These are phyloP conservation scores for Limnothrissa miodon DNA, from an alignment of 2,113 vertebrate species.

Conservation along the genomic window DNA sequence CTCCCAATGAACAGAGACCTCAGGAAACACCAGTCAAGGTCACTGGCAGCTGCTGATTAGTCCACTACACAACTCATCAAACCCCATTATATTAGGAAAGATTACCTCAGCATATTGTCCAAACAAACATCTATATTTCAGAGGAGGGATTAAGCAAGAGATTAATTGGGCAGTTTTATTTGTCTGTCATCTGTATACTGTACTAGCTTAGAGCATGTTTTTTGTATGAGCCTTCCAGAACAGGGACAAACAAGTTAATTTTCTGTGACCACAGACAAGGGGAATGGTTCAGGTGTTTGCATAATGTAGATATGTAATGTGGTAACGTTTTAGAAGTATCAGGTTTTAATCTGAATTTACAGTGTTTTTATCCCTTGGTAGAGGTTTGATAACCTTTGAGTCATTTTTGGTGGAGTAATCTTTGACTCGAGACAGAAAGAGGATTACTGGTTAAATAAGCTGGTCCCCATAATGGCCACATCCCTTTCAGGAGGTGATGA, in stretches of 20 bases:
- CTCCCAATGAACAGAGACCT: constrained; percentile 1
- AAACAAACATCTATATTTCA: not conserved
- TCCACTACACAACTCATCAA: constrained; percentile 12
- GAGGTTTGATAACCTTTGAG: not conserved
- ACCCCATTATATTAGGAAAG: not conserved
- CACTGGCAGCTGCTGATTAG: constrained; percentile 20
- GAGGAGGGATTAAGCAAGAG: not conserved
- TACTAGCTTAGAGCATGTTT: not conserved
- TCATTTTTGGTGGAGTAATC: not conserved
- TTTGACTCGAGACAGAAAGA: not conserved
- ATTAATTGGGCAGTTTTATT: not conserved
- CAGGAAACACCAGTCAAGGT: constrained; percentile 33
- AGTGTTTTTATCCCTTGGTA: not conserved
- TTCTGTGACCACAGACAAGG: not conserved
- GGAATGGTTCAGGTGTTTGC: not conserved
- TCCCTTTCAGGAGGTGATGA: not conserved
- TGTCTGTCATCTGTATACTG: not conserved
- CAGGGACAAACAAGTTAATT: not conserved
- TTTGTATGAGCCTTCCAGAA: not conserved
- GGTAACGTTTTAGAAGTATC: not conserved
- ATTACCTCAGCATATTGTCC: not conserved
- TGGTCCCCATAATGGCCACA: not conserved
- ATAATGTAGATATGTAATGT: not conserved
- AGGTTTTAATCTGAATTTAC: not conserved
- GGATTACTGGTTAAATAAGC: constrained; percentile 14